Conservation (phyloP, 2,113 vertebrate species). For the Menura novaehollandiae region DNA sequence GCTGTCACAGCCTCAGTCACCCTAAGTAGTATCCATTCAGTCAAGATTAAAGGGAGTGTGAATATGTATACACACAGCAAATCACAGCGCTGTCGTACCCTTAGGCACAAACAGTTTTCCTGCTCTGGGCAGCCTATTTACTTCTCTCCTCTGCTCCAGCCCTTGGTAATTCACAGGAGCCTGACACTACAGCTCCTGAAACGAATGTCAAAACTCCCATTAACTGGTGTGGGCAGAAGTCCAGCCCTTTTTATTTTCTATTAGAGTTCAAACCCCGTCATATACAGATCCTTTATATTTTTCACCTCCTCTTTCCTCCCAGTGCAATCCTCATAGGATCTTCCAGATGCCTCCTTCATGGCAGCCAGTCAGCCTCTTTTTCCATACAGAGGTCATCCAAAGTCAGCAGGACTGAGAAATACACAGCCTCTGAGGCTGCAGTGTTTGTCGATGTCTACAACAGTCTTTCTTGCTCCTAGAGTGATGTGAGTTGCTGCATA, state of each 20-base stretch:
- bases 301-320: not conserved
- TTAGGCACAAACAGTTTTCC: not conserved
- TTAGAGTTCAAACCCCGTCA: not conserved
- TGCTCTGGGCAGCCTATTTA: not conserved
- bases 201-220: not conserved
- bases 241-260: not conserved
- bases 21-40: not conserved
- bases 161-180: not conserved
- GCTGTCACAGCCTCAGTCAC: not conserved
- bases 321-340: not conserved
- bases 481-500: not conserved
- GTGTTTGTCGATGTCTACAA: not conserved
- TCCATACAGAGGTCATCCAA: not conserved
- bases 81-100: rapidly evolving
- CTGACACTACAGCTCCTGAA: not conserved
- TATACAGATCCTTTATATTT: not conserved
- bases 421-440: not conserved
- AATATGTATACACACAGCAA: not conserved
- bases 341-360: not conserved
- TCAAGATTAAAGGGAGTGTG: not conserved
- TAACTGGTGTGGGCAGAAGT: not conserved
- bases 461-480: not conserved
- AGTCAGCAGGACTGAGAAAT: not conserved
- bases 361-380: not conserved
- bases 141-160: not conserved